Evolutionary conservation across 2,888 invertebrate genomes (phyloP).

Genomic region (Plemyria rubiginata): DNA sequence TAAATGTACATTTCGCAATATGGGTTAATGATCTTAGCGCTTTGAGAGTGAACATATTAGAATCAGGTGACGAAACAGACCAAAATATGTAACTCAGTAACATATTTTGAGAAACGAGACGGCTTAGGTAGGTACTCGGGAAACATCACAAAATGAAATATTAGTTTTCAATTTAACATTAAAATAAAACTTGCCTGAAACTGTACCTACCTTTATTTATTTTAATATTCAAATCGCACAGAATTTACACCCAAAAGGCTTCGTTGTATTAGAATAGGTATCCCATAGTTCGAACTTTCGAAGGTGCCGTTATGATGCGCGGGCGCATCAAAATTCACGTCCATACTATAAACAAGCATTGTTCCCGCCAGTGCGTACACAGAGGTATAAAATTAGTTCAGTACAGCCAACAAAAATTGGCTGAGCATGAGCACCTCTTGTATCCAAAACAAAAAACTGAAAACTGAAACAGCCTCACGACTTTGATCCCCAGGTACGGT

Average conservation of each 20-base stretch:
- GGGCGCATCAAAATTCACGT: slow-evolving; percentile 60
- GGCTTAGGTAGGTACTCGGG: too few species aligned
- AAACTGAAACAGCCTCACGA: too few species aligned
- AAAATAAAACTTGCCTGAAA: too few species aligned
- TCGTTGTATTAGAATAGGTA: slow-evolving; percentile 32
- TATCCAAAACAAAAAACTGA: background rate
- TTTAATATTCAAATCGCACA: slow-evolving; percentile 23
- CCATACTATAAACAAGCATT: slow-evolving; percentile 70
- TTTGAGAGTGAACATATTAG: slow-evolving; percentile 18
- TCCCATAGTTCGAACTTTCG: slow-evolving; percentile 27
- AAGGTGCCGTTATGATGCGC: slow-evolving; percentile 51
- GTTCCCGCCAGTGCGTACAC: slow-evolving; percentile 49
- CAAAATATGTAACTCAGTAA: slow-evolving; percentile 4
- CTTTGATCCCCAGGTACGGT: too few species aligned
- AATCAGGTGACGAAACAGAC: slow-evolving; percentile 14
- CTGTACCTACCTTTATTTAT: background rate
- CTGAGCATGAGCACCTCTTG: background rate
- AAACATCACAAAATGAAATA: background rate
- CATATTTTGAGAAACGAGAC: too few species aligned
- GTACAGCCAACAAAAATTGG: slow-evolving; percentile 15
- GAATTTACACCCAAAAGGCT: slow-evolving; percentile 11
- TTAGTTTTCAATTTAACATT: too few species aligned
- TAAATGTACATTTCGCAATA: slow-evolving; percentile 22
- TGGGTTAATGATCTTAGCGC: slow-evolving; percentile 20
- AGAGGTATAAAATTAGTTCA: background rate